Evolutionary conservation across 2,113 vertebrate species (phyloP), one percentile per base, ranked within the genome.

Genomic region (Hippocampus guttulatus): DNA sequence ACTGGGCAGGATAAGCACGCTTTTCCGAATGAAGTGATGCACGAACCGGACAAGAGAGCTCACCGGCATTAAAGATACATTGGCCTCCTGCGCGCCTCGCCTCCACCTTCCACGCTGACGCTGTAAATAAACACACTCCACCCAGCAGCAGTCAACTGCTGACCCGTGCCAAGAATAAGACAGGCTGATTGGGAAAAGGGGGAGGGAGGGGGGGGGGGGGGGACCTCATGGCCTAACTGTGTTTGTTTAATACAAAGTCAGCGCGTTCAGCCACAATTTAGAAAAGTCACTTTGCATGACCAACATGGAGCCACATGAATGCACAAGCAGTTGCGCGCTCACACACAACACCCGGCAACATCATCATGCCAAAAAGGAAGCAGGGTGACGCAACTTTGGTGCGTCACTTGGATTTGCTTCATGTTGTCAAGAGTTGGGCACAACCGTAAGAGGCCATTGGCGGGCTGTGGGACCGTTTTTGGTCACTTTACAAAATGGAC

Each of bases 181-280:
- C 85, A 85, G 73, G 83, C 84, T 84, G 86, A 83, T 79, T 43
- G 41, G 8, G 33, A 43, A 12, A 12, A 3, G 41, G 41, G 86
- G 88, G 81, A 77, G 75, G 18, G 20, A n/a, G 62, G 20, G 45
- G 6, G 20, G 6, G 15, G 64, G 11, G 41, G 23, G 11, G 18
- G 20, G 66, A 3, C 15, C 3, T 47, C 18, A 33, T 49, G 64
- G 25, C 89, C 89, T 87, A 70, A 76, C 84, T 90, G 74, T 93
- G 91, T 93, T 91, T 93, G 88, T 92, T 93, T 93, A 92, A 91
- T 91, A 92, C 89, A 86, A 76, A 87, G 91, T 93, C 91, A 90
- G 91, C 88, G 76, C 76, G 90, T 90, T 93, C 92, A 92, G 89
- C 92, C 84, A 73, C 91, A 91, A 91, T 91, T 92, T 90, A 90